Evolutionary conservation across 2,797 vertebrate genomes (phyloP).

Genomic region (Varecia variegata): DNA sequence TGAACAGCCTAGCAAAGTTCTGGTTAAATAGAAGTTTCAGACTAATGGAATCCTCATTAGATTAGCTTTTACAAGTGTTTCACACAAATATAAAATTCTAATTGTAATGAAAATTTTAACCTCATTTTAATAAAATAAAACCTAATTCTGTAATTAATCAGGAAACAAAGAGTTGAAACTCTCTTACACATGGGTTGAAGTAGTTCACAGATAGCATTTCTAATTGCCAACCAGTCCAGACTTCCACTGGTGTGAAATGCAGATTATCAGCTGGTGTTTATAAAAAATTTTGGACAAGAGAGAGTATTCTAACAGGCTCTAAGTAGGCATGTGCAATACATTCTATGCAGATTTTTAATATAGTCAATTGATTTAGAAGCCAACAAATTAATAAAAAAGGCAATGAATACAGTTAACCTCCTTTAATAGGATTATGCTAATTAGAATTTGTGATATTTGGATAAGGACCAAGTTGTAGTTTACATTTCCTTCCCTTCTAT

Average conservation of each 20-base stretch:
- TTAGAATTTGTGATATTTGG: background rate
- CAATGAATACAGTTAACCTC: background rate
- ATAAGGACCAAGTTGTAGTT: background rate
- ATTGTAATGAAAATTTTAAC: background rate
- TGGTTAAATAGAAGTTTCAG: slow-evolving; percentile 22
- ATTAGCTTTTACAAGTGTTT: slow-evolving; percentile 13
- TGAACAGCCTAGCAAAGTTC: background rate
- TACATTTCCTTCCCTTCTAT: background rate
- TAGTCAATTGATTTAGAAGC: background rate
- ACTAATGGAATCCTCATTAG: slow-evolving; percentile 23
- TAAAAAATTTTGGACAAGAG: background rate
- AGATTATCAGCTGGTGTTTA: background rate
- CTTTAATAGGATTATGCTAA: background rate
- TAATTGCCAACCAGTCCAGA: background rate
- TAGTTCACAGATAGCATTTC: background rate
- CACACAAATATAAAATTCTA: slow-evolving; percentile 15
- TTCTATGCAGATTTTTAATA: background rate
- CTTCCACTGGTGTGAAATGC: background rate
- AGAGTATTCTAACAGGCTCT: background rate
- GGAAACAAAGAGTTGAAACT: background rate
- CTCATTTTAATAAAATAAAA: slow-evolving; percentile 25
- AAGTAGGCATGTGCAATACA: background rate
- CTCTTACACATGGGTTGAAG: background rate
- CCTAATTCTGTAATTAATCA: background rate
- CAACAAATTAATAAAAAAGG: background rate